A percentile compares a stretch with the other conserved stretches of the same genome.
These are phyloP conservation scores for Rambutsinella grinnellia DNA, from an alignment of 2,888 invertebrate genomes.

Conservation along the genomic window DNA sequence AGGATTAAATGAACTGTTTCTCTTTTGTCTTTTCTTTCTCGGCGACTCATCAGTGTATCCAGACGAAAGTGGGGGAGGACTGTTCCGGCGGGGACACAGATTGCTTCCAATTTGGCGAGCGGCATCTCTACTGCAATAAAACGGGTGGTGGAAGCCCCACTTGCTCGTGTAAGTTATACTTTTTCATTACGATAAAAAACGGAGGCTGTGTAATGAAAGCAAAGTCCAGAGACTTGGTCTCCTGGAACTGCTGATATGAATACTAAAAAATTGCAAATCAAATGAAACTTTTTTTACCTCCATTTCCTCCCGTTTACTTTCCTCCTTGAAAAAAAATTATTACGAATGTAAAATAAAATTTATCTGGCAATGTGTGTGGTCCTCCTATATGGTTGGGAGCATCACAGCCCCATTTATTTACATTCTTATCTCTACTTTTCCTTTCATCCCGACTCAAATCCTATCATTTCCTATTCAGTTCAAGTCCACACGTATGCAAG, in stretches of 20 bases:
- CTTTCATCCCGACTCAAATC: neutral
- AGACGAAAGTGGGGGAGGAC: conserved; percentile 53
- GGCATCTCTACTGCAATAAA: conserved; percentile 59
- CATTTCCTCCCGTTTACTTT: too few species aligned
- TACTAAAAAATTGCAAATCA: neutral
- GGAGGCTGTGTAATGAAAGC: too few species aligned
- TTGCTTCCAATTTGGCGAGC: conserved; percentile 49
- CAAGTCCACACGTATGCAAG: conserved; percentile 57
- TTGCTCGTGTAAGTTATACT: conserved; percentile 58
- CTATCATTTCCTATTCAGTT: conserved; percentile 43
- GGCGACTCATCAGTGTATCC: conserved; percentile 53
- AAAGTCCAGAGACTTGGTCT: too few species aligned
- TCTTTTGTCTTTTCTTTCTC: too few species aligned
- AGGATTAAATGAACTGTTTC: neutral
- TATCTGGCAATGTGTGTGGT: neutral
- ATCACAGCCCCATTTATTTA: too few species aligned
- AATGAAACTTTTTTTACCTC: too few species aligned
- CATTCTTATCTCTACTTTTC: too few species aligned
- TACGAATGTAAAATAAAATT: too few species aligned
- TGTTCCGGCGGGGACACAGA: conserved; percentile 41
- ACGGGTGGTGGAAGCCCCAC: conserved; percentile 43
- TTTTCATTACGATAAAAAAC: too few species aligned
- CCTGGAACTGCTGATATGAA: neutral
- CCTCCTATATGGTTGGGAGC: too few species aligned
- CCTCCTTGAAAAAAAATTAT: too few species aligned